Evolutionary conservation across 2,888 invertebrate genomes (phyloP).

Genomic region (Eristalinus sepulchralis): DNA sequence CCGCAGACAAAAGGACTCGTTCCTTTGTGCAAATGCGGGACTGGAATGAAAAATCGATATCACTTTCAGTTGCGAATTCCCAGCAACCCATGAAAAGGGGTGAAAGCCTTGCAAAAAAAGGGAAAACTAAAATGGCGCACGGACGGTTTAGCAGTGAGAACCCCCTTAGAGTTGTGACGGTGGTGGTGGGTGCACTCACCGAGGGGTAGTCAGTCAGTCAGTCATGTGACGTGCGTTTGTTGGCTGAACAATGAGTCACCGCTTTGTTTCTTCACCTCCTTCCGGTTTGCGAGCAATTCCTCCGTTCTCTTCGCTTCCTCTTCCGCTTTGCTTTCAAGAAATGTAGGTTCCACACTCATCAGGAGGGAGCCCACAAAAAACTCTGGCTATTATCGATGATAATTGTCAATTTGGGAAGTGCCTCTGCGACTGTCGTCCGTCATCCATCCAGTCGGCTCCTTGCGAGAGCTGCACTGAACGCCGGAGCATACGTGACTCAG

Average conservation of each 20-base stretch:
- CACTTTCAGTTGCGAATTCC: constrained; percentile 59
- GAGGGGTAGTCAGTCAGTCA: constrained; percentile 25
- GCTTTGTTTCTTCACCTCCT: constrained; percentile 31
- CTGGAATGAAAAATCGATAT: constrained; percentile 56
- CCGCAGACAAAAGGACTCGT: background rate
- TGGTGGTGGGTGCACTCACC: constrained; percentile 6
- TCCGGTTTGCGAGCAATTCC: constrained; percentile 25
- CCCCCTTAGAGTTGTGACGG: background rate
- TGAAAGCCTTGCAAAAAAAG: constrained; percentile 13
- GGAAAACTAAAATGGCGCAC: constrained; percentile 36
- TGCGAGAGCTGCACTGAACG: background rate
- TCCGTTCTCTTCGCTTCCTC: constrained; percentile 9
- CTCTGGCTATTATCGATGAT: constrained; percentile 30
- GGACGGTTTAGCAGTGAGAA: constrained; percentile 11
- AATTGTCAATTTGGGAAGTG: constrained; percentile 49
- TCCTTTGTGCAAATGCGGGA: background rate
- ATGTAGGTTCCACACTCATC: constrained; percentile 14
- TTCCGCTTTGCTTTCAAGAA: background rate
- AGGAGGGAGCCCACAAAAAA: background rate
- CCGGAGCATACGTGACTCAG: constrained; percentile 47
- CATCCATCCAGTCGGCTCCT: background rate
- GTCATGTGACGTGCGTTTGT: constrained; percentile 32
- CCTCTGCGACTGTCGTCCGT: background rate
- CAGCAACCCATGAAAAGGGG: constrained; percentile 44
- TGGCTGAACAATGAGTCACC: constrained; percentile 37